These are phyloP conservation scores for Sebastes cheni DNA, from an alignment of 2,797 vertebrate species.

Conservation along the genomic window DNA sequence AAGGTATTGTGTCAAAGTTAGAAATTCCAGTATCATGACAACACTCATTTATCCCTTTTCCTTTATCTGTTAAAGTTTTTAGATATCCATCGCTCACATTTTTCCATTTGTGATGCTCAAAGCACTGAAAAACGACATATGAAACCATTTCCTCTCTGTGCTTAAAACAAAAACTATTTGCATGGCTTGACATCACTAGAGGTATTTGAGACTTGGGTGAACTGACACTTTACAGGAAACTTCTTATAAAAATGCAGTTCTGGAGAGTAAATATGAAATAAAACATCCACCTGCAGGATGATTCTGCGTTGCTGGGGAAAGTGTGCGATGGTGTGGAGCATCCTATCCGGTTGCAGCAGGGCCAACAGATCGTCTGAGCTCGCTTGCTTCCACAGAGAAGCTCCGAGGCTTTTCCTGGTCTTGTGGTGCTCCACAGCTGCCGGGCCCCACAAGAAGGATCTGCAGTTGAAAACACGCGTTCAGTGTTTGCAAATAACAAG, in stretches of 20 bases:
- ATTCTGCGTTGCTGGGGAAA: slow-evolving; percentile 89
- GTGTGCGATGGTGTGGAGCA: slow-evolving; percentile 86
- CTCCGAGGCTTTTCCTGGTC: slow-evolving; percentile 90
- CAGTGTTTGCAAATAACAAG: not conserved
- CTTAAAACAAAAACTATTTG: not conserved
- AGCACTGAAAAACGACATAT: not conserved
- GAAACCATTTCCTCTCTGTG: not conserved
- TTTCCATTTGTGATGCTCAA: not conserved
- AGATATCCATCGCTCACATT: not conserved
- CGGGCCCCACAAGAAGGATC: slow-evolving; percentile 91
- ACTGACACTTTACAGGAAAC: not conserved
- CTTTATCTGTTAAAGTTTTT: not conserved
- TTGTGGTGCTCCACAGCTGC: slow-evolving; percentile 94
- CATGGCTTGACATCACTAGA: not conserved
- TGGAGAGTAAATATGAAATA: not conserved
- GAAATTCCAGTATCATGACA: no score
- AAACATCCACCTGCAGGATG: slow-evolving; percentile 74
- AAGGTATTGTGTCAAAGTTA: no score
- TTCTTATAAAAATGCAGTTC: not conserved
- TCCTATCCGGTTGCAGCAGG: slow-evolving; percentile 85
- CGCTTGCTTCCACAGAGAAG: slow-evolving; percentile 93
- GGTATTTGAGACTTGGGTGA: not conserved
- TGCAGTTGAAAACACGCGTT: slow-evolving; percentile 50
- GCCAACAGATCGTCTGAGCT: slow-evolving; percentile 89
- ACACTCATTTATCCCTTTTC: not conserved